Conservation (phyloP, 2,113 vertebrate species). For the Pavo muticus region DNA sequence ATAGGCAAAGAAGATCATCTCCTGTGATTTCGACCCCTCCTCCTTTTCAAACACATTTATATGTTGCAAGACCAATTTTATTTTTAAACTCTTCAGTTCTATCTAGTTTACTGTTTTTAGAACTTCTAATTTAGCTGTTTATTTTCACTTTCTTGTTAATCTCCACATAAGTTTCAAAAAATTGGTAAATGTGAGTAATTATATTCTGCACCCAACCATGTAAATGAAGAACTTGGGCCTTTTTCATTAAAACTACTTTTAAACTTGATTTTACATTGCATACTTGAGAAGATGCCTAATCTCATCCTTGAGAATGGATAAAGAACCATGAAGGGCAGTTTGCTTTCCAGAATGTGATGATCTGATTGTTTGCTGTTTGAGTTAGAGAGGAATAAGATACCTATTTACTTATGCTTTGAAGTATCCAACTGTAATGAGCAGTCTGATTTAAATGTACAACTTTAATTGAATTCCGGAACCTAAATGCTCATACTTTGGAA, state of each 20-base stretch:
- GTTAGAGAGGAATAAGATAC: background rate
- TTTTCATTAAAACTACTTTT: background rate
- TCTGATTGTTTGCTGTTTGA: background rate
- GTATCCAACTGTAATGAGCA: background rate
- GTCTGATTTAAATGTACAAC: background rate
- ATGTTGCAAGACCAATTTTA: background rate
- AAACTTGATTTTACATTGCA: background rate
- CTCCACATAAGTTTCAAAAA: background rate
- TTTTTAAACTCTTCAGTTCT: background rate
- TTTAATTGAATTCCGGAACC: background rate
- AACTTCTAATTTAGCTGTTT: background rate
- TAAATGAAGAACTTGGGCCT: background rate
- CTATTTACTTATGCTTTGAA: background rate
- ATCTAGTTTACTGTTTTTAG: background rate
- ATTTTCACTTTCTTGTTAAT: background rate
- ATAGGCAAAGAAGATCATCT: background rate
- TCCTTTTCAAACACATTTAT: background rate
- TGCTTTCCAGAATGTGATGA: background rate
- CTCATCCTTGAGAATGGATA: background rate
- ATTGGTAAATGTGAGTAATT: background rate
- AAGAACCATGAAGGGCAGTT: background rate
- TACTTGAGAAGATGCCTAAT: background rate
- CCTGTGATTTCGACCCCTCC: background rate
- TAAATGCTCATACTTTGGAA: background rate
- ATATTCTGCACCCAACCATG: background rate